Conservation (phyloP, 1,140 invertebrate genomes). For the Paraescarpia echinospica region DNA sequence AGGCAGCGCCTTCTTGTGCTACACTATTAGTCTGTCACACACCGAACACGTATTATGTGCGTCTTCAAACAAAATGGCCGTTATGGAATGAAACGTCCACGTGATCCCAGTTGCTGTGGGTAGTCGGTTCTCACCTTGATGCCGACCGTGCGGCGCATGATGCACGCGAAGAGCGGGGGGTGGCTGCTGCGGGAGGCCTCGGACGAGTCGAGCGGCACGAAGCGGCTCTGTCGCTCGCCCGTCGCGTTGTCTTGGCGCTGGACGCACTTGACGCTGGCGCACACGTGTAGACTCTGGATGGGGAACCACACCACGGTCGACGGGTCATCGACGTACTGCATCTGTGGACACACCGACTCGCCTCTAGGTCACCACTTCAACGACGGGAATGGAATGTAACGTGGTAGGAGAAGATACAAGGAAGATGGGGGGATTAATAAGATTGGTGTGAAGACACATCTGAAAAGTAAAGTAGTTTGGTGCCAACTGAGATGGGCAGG, state of each 20-base stretch:
- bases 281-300: conserved; percentile 94
- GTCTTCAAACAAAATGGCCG: no score
- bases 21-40: no score
- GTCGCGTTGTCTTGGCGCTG: conserved; percentile 40
- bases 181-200: conserved; percentile 55
- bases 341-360: neutral
- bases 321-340: conserved; percentile 42
- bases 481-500: no score
- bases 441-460: no score
- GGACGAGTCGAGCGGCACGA: conserved; percentile 93
- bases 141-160: conserved; percentile 90
- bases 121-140: conserved; percentile 48
- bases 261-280: conserved; percentile 79
- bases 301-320: conserved; percentile 96
- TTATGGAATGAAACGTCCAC: no score
- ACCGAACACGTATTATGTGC: no score
- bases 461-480: no score
- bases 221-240: conserved; percentile 65
- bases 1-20: no score
- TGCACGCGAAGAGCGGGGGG: conserved; percentile 96
- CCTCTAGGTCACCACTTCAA: neutral
- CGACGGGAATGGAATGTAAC: no score
- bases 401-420: no score
- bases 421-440: no score
- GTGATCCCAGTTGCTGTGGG: no score